Percentiles rank a stretch among this genome's conserved stretches.
These are phyloP conservation scores for Holothuria scabra DNA, from an alignment of 53 echinoderm and acorn worm genomes.

Conservation along the genomic window DNA sequence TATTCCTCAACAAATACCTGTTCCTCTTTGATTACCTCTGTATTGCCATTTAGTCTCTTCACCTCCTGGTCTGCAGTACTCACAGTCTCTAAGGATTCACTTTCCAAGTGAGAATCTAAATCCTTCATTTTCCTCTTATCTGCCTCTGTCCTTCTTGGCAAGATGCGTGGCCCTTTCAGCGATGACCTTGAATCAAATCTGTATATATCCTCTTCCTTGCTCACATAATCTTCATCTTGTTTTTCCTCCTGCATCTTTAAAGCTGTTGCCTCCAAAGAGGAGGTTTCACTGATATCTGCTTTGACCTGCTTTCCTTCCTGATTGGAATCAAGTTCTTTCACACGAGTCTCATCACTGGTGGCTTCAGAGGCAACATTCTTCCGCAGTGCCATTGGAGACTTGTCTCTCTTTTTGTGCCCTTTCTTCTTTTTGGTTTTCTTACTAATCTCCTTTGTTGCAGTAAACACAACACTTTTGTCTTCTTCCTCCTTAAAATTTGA, in stretches of 20 bases:
- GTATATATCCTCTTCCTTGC: slow-evolving; percentile 20
- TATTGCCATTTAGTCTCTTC: background rate
- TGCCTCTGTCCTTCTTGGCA: too few species aligned
- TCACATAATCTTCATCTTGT: background rate
- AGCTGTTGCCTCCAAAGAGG: too few species aligned
- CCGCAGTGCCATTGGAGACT: too few species aligned
- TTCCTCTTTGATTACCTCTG: slow-evolving; percentile 38
- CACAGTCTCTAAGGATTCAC: too few species aligned
- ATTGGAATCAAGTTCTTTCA: background rate
- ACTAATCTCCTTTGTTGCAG: background rate
- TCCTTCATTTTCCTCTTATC: too few species aligned
- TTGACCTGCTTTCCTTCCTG: background rate
- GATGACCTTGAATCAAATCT: slow-evolving; percentile 21
- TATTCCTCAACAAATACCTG: slow-evolving; percentile 57
- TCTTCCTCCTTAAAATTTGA: background rate
- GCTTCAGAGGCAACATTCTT: too few species aligned
- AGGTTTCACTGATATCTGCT: too few species aligned
- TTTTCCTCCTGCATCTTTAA: background rate
- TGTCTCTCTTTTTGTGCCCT: background rate
- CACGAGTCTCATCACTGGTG: background rate
- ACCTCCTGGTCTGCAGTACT: slow-evolving; percentile 3
- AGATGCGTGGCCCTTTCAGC: background rate
- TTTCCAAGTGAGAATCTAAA: too few species aligned
- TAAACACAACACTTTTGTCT: background rate
- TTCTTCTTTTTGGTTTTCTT: slow-evolving; percentile 7